phyloP scores from a whole-genome alignment of 2,113 vertebrate species.

The Carlito syrichta region DNA sequence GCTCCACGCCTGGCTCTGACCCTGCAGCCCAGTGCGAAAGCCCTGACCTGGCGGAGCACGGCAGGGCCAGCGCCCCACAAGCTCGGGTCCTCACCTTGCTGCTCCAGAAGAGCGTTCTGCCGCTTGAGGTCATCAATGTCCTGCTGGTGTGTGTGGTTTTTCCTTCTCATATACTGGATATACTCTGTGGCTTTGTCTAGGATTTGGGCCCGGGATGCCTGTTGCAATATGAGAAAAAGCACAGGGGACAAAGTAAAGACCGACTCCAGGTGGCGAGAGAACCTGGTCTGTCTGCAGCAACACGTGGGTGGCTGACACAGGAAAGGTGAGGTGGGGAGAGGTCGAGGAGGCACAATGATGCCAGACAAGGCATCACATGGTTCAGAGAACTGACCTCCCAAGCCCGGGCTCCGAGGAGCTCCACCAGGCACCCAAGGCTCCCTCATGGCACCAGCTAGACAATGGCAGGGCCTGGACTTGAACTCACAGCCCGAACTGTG shows the following conservation, averaged over 20 bases:
- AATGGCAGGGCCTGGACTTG: background rate
- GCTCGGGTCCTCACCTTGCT: conserved; percentile 87
- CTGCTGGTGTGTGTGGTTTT: conserved; percentile 99
- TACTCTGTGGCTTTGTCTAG: conserved; percentile 99
- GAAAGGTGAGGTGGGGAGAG: background rate
- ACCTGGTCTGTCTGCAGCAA: background rate
- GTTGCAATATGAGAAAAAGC: conserved; percentile 84
- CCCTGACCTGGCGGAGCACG: background rate
- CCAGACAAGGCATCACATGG: background rate
- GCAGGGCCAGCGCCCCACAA: conserved; percentile 66
- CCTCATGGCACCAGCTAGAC: background rate
- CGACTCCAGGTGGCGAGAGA: conserved; percentile 43
- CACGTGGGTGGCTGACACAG: background rate
- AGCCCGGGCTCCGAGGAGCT: background rate
- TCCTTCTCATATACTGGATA: conserved; percentile 98
- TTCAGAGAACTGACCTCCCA: background rate
- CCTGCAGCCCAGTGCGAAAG: conserved; percentile 44
- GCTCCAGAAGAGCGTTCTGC: conserved; percentile 95
- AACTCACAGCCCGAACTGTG: background rate
- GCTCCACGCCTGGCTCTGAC: conserved; percentile 39
- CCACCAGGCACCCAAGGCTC: background rate
- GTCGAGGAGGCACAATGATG: background rate
- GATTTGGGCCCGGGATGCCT: conserved; percentile 99
- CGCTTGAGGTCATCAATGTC: conserved; percentile 97
- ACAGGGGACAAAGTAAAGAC: conserved; percentile 82